phyloP scores from a whole-genome alignment of 2,797 vertebrate species.

The Botia kubotai region DNA sequence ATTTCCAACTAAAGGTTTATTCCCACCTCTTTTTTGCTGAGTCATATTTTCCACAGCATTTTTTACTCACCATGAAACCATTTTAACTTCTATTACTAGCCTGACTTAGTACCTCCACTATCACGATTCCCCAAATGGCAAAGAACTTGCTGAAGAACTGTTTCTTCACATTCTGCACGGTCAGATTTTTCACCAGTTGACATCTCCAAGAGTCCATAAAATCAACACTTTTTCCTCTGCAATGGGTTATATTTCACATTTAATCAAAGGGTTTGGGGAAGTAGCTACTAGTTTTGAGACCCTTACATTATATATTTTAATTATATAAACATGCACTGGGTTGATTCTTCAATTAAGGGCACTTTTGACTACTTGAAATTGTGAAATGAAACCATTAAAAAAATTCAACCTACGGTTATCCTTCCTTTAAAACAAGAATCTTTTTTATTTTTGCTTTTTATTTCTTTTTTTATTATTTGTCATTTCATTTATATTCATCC shows the following conservation, averaged over 20 bases:
- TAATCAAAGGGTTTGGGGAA: background rate
- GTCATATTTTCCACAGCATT: conserved; percentile 17
- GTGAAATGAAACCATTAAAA: background rate
- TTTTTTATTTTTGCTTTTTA: background rate
- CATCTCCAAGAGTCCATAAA: conserved; percentile 26
- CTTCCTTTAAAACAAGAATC: background rate
- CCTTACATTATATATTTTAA: background rate
- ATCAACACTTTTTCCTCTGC: conserved; percentile 5
- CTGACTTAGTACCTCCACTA: conserved; percentile 64
- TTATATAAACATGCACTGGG: background rate
- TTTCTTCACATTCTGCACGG: conserved; percentile 39
- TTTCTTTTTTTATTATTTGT: too few species aligned
- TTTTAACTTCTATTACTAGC: conserved; percentile 48
- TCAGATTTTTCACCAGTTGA: conserved; percentile 45
- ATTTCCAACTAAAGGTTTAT: conserved; percentile 26
- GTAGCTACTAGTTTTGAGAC: background rate
- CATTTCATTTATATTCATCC: background rate
- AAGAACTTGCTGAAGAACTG: conserved; percentile 40
- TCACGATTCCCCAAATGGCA: conserved; percentile 60
- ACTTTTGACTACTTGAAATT: background rate
- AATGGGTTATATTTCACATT: conserved; percentile 12
- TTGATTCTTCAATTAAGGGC: background rate
- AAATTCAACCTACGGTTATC: background rate
- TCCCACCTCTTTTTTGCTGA: conserved; percentile 31
- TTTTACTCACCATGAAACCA: conserved; percentile 39